A percentile compares a stretch with the other conserved stretches of the same genome.
Evolutionary conservation across 2,888 invertebrate genomes (phyloP).

Genomic region (Andrena haemorrhoa): DNA sequence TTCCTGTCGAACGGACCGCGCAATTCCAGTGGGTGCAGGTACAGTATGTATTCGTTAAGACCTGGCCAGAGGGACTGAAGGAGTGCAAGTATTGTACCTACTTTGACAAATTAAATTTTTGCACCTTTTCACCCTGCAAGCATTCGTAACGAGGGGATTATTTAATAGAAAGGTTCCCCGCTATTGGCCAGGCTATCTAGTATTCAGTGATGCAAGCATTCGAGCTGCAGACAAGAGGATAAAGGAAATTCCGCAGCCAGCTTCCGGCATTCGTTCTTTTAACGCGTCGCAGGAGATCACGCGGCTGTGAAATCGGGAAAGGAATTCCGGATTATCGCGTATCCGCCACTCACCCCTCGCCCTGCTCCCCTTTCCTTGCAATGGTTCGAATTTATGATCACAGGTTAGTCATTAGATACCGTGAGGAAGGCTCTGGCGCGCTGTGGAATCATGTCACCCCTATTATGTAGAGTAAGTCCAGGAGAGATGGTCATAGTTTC

Average conservation of each 20-base stretch:
- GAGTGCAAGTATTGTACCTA: no score
- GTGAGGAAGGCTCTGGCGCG: no score
- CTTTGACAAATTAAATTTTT: no score
- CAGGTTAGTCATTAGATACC: constrained; percentile 15
- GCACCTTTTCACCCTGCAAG: constrained; percentile 43
- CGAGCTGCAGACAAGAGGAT: constrained; percentile 39
- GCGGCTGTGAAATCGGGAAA: constrained; percentile 51
- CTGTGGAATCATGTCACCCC: no score
- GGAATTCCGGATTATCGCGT: constrained; percentile 48
- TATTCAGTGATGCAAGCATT: constrained; percentile 66
- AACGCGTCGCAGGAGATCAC: constrained; percentile 56
- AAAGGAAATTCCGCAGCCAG: constrained; percentile 60
- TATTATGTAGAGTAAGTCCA: no score
- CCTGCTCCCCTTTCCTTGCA: neutral
- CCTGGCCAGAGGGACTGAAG: no score
- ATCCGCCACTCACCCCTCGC: constrained; percentile 13
- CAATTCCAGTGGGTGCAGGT: constrained; percentile 21
- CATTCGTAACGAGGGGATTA: constrained; percentile 66
- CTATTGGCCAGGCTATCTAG: constrained; percentile 56
- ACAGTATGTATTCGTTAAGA: no score
- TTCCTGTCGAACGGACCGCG: constrained; percentile 27
- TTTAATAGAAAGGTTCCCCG: constrained; percentile 60
- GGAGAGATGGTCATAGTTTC: no score
- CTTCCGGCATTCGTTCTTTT: constrained; percentile 43
- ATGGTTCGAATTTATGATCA: constrained; percentile 18